Evolutionary conservation across 2,888 invertebrate species (phyloP), one percentile per base, ranked within the genome.

Genomic region (Leptarthrus brevirostris): DNA sequence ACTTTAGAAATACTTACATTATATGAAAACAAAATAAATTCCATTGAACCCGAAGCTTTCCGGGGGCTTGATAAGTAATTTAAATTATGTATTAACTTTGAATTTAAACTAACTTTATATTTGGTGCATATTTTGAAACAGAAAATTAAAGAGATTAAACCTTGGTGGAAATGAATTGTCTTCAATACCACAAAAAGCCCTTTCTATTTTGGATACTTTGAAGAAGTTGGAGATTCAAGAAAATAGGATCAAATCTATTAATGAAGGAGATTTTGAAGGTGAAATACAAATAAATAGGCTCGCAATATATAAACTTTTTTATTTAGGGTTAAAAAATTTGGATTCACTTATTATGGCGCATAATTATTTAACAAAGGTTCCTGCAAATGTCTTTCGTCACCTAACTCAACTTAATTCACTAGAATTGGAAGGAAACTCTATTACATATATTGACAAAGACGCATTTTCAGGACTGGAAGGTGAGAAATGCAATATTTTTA

Each of bases 401-500:
- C 86, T 96, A 79, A 89, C 88, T 20, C 88, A 92, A 79, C 87
- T 96, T 73, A 96, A 94, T 85, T 95, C 95, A 3, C 86, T 96
- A 81, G 95, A 96, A 86, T 86, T 96, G 79, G 95, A 95, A 82
- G 94, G 94, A 74, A 96, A 96, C 86, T 89, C 89, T 80, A 95
- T 96, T 78, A 89, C 88, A 78, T 88, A 89, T 79, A 90, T 96
- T 79, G 93, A 95, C 83, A 91, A 92, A 75, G 92, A 93, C 79
- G 95, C 95, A 24, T 96, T 96, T 82, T 88, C 89, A 76, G 96
- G 95, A 78, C 88, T 95, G 69, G 95, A 95, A 90, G 94, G 95
- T 95, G 22, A n/a, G n/a, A n/a, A 22, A 6, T 53, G 49, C 40
- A 2, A 47, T 5, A 30, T 61, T 22, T 24, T n/a, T 2, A n/a